phyloP scores from a whole-genome alignment of 2,888 invertebrate genomes.

The Sphaeridia pumilis region DNA sequence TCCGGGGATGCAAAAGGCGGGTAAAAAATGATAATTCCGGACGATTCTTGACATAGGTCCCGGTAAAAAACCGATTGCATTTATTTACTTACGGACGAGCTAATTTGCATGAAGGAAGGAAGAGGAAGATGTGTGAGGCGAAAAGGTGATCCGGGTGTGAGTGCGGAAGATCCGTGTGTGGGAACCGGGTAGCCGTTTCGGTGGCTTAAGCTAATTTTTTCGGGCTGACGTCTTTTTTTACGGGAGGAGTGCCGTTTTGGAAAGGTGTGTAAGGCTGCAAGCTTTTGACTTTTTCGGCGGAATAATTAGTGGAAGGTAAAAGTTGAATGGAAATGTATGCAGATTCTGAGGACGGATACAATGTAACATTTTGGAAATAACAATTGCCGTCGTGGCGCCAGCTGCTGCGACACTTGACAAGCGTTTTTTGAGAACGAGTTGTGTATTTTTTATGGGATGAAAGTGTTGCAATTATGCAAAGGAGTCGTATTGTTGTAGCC shows the following conservation, averaged over 20 bases:
- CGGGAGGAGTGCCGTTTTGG: neutral
- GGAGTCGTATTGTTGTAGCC: no score
- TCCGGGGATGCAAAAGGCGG: neutral
- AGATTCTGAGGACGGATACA: neutral
- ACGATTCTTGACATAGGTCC: no score
- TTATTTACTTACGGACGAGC: neutral
- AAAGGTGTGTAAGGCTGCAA: neutral
- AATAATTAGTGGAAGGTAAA: neutral
- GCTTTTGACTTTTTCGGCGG: neutral
- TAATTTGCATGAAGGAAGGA: neutral
- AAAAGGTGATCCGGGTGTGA: neutral
- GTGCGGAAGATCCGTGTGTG: neutral
- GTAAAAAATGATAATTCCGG: neutral
- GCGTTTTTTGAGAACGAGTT: neutral
- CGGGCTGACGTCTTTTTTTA: neutral
- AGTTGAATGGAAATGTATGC: neutral
- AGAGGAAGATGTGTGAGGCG: neutral
- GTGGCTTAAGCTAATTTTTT: no score
- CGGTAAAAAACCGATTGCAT: no score
- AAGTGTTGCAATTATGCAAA: slow-evolving; percentile 2
- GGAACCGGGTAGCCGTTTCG: no score
- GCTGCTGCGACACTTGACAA: neutral
- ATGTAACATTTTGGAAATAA: neutral
- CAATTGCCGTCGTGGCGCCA: no score
- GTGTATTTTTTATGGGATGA: neutral